A percentile compares a stretch with the other conserved stretches of the same genome.
phyloP scores from a whole-genome alignment of 2,888 invertebrate genomes.

The Serrognathus titanus region DNA sequence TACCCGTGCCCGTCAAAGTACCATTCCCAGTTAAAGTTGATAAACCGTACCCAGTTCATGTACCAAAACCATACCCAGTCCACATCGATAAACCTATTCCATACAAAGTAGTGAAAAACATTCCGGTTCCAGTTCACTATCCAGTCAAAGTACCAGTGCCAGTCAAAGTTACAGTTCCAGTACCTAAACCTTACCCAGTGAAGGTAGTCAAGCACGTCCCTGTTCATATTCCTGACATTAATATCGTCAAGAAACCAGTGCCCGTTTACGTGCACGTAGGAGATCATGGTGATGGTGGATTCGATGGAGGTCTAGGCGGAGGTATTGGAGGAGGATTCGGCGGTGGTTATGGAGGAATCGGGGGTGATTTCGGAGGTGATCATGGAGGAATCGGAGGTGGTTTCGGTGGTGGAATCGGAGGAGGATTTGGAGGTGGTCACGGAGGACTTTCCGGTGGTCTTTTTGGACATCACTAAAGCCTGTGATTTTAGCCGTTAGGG shows the following conservation, averaged over 20 bases:
- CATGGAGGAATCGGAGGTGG: constrained; percentile 1
- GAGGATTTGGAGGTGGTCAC: neutral
- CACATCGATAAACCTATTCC: constrained; percentile 18
- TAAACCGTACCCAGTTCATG: constrained; percentile 19
- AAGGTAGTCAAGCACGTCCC: constrained; percentile 16
- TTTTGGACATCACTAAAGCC: too few species aligned
- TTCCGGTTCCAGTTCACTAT: constrained; percentile 13
- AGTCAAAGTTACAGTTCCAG: constrained; percentile 14
- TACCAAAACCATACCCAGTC: constrained; percentile 19
- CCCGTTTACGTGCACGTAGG: constrained; percentile 12
- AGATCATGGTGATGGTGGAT: constrained; percentile 8
- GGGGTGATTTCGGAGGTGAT: constrained; percentile 4
- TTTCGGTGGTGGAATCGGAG: neutral
- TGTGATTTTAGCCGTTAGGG: too few species aligned
- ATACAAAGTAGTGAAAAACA: constrained; percentile 12
- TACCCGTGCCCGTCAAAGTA: constrained; percentile 13
- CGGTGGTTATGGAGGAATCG: constrained; percentile 10
- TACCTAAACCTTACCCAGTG: constrained; percentile 19
- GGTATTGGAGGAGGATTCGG: constrained; percentile 2
- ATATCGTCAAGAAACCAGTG: constrained; percentile 18
- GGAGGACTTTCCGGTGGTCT: too few species aligned
- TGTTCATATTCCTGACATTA: constrained; percentile 14
- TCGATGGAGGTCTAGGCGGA: constrained; percentile 4
- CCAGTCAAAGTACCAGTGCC: constrained; percentile 17
- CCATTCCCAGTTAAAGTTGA: constrained; percentile 17